Evolutionary conservation across 2,797 vertebrate genomes (phyloP).

Genomic region (Delichon dasypus): DNA sequence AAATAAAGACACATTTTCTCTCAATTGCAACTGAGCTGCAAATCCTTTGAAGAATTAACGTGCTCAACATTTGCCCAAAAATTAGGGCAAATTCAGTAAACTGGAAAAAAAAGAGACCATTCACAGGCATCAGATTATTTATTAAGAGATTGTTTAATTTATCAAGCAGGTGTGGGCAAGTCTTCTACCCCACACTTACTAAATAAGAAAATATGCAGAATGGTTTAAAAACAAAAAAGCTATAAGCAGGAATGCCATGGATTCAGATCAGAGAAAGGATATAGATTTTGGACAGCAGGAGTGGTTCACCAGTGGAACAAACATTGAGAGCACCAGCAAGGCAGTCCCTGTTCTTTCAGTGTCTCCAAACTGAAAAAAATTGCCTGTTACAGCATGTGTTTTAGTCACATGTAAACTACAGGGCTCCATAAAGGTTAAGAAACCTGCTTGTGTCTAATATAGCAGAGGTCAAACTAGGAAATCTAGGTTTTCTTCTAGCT

Average conservation of each 20-base stretch:
- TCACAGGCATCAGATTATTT: background rate
- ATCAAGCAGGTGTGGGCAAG: background rate
- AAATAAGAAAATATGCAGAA: background rate
- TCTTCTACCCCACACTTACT: background rate
- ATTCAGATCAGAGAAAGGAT: background rate
- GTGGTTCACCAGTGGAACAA: background rate
- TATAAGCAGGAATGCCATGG: background rate
- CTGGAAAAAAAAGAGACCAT: background rate
- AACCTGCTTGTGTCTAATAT: background rate
- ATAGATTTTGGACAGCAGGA: background rate
- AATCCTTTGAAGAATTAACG: background rate
- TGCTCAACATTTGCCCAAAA: background rate
- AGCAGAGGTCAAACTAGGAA: background rate
- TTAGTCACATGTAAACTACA: background rate
- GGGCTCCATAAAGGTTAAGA: background rate
- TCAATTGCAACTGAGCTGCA: background rate
- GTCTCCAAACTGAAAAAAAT: background rate
- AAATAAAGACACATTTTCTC: background rate
- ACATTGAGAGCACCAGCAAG: rapidly evolving
- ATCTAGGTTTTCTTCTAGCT: background rate
- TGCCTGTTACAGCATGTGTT: background rate
- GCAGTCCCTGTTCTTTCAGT: background rate
- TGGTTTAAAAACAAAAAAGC: background rate
- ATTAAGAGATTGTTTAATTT: background rate
- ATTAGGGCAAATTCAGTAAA: background rate